Evolutionary conservation across 2,797 vertebrate genomes (phyloP), one percentile per base, ranked within the genome.

Genomic region (Microhierax caerulescens): DNA sequence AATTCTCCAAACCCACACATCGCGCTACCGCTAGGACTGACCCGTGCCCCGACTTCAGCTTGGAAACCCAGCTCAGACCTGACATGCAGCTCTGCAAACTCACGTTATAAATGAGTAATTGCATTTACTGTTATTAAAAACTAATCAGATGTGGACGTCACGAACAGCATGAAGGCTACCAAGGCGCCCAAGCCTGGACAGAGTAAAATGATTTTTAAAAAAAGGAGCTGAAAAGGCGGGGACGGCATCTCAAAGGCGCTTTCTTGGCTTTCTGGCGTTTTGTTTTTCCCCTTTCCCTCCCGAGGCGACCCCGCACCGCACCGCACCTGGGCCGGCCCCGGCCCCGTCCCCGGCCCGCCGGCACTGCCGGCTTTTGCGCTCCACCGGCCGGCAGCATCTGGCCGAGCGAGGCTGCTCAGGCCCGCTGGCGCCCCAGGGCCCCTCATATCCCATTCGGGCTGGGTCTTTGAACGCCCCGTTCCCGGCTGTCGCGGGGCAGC

Each of bases 321-420:
- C 89, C 84, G 32, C 37, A 89, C 80, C 13, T 11, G 32, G 59
- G 14, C 5, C 3, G 10, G 23, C 7, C 9, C 25, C 12, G 13
- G 6, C 5, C 23, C 48, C 9, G 20, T 37, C 41, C n/a, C 8
- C n/a, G n/a, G 39, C 39, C 30, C 15, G 13, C 39, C 13, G 68
- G 25, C 9, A 3, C 11, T 7, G 21, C 20, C 4, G 22, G 36
- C 10, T 21, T 7, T 17, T 8, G 16, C 6, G 11, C 15, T 13
- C 1, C 24, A n/a, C 11, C 4, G 3, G 20, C 27, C 5, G 3
- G 5, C 12, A 7, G 27, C 4, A 7, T 14, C 12, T 2, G 4
- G 4, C 22, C 9, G 6, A 32, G 23, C 3, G 7, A 9, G 2
- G 21, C 8, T 14, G 25, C 10, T 13, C 3, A 17, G 10, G 20